Percentiles rank a stretch among this genome's conserved stretches.
Evolutionary conservation across 2,888 invertebrate species (phyloP).

Genomic region (Diaphora mendica): DNA sequence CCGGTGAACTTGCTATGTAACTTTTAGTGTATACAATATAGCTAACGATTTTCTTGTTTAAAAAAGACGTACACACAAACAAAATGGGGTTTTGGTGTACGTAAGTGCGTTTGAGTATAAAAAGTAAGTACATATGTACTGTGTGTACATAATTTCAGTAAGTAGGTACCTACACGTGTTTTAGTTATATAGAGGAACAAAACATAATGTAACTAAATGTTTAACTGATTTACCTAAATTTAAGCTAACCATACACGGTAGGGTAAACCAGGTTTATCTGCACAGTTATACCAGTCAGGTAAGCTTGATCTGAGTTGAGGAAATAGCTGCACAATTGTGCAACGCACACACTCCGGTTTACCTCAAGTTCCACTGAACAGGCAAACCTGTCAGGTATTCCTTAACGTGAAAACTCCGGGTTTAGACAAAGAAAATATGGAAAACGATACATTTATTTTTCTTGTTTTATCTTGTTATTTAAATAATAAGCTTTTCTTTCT

Average conservation of each 20-base stretch:
- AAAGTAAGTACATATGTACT: no score
- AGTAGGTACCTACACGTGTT: neutral
- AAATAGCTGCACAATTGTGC: no score
- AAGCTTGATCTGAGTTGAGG: no score
- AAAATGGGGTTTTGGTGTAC: constrained; percentile 3
- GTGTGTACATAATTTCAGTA: neutral
- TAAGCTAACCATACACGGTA: no score
- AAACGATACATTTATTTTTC: neutral
- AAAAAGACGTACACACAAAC: constrained; percentile 10
- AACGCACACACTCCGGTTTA: no score
- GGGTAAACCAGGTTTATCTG: no score
- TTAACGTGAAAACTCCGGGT: constrained; percentile 6
- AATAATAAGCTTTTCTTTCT: constrained; percentile 6
- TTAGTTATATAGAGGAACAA: neutral
- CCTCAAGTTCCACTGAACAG: no score
- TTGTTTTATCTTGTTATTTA: neutral
- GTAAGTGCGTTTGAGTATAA: neutral
- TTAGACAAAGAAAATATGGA: no score
- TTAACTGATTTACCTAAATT: neutral
- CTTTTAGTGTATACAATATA: neutral
- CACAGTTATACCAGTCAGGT: no score
- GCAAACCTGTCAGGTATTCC: no score
- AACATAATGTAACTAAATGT: neutral
- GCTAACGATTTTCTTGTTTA: neutral
- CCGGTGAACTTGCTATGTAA: constrained; percentile 11